A percentile compares a stretch with the other conserved stretches of the same genome.
Evolutionary conservation across 1,140 invertebrate genomes (phyloP).

Genomic region (Zaprionus davidi): DNA sequence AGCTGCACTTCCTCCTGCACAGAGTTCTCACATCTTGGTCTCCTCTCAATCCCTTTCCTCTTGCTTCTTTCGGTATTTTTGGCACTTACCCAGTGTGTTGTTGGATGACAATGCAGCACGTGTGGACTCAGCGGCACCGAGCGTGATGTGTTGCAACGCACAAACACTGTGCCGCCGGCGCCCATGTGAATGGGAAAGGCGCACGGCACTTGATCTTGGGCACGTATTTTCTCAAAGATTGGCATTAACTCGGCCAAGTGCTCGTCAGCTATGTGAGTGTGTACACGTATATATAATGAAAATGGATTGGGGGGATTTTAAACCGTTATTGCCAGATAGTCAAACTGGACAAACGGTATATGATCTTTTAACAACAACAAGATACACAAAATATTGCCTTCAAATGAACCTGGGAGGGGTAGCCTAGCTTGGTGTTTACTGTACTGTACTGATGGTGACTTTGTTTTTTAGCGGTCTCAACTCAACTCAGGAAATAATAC

Average conservation of each 20-base stretch:
- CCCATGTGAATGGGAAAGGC: slow-evolving; percentile 94
- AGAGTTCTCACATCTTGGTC: neutral
- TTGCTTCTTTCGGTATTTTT: slow-evolving; percentile 7
- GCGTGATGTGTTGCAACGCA: slow-evolving; percentile 83
- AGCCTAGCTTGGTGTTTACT: neutral
- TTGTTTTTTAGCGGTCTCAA: neutral
- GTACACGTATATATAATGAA: slow-evolving; percentile 60
- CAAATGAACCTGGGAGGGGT: neutral
- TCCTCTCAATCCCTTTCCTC: slow-evolving; percentile 10
- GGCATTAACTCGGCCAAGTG: slow-evolving; percentile 96
- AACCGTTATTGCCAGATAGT: slow-evolving; percentile 3
- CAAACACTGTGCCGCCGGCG: slow-evolving; percentile 84
- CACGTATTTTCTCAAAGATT: slow-evolving; percentile 95
- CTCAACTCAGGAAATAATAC: neutral
- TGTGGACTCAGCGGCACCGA: slow-evolving; percentile 84
- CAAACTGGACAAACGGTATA: slow-evolving; percentile 4
- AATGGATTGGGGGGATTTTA: neutral
- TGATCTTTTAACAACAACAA: slow-evolving; percentile 22
- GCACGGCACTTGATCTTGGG: slow-evolving; percentile 93
- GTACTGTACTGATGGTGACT: neutral
- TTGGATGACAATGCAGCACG: slow-evolving; percentile 85
- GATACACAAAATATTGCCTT: neutral
- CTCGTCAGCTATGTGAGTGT: slow-evolving; percentile 90
- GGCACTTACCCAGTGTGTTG: slow-evolving; percentile 88
- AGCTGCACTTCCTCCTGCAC: neutral